A percentile compares a stretch with the other conserved stretches of the same genome.
Evolutionary conservation across 1,140 invertebrate genomes (phyloP).

Genomic region (Phymorhynchus buccinoides): DNA sequence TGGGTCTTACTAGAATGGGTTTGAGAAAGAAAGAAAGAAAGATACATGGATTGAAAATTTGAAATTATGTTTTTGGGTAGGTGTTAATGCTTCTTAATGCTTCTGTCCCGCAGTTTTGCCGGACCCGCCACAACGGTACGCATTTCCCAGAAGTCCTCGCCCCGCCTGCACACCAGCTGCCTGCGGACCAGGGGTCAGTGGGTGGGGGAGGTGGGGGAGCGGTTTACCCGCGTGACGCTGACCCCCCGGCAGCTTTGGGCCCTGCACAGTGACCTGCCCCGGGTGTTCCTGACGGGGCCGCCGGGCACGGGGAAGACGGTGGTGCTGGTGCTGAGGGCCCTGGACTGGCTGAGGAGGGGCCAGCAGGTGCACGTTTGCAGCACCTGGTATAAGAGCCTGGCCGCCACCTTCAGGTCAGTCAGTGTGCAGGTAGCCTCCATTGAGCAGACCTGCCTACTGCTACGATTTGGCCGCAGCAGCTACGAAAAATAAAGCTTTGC

Average conservation of each 20-base stretch:
- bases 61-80: no score
- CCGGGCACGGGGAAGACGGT: slow-evolving; percentile 13
- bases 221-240: not conserved
- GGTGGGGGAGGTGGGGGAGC: not conserved
- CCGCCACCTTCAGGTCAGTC: not conserved
- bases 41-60: no score
- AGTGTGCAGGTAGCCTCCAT: no score
- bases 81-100: no score
- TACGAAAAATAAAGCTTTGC: no score
- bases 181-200: not conserved
- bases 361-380: not conserved
- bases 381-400: not conserved
- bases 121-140: slow-evolving; percentile 13
- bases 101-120: not conserved
- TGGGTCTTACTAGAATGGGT: no score
- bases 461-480: no score
- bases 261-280: not conserved
- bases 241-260: not conserved
- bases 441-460: no score
- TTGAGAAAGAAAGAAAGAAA: no score
- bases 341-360: not conserved
- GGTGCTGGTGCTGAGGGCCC: slow-evolving; percentile 2
- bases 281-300: not conserved
- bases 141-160: not conserved
- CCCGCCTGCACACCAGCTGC: not conserved